A percentile compares a stretch with the other conserved stretches of the same genome.
phyloP scores from a whole-genome alignment of 2,797 vertebrate species.

The Streptopelia turtur region DNA sequence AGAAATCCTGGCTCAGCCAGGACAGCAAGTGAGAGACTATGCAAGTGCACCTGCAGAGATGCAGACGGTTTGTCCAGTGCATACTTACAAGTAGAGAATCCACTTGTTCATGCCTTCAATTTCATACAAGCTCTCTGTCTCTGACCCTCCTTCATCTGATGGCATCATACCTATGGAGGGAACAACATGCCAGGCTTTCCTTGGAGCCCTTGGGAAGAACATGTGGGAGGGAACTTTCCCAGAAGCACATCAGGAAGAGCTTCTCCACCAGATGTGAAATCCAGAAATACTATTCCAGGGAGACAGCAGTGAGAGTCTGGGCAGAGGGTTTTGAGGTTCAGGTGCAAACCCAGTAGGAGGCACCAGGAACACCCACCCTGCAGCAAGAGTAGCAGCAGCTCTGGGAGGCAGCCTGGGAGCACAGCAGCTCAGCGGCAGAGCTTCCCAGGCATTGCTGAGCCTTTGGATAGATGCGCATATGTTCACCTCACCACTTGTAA shows the following conservation, averaged over 20 bases:
- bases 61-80: not conserved
- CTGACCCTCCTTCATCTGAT: slow-evolving; percentile 87
- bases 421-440: not conserved
- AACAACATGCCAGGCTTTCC: not conserved
- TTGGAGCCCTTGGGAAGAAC: not conserved
- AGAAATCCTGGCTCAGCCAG: not conserved
- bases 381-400: not conserved
- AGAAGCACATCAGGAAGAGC: not conserved
- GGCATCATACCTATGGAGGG: slow-evolving; percentile 85
- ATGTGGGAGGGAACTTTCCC: not conserved
- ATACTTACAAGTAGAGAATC: slow-evolving; percentile 92
- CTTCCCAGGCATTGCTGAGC: not conserved
- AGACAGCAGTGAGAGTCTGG: not conserved
- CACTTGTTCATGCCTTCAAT: slow-evolving; percentile 89
- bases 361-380: not conserved
- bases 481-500: not conserved
- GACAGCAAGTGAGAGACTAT: not conserved
- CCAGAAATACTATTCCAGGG: not conserved
- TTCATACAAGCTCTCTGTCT: slow-evolving; percentile 90
- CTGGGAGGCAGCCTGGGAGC: not conserved
- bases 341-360: not conserved
- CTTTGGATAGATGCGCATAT: not conserved
- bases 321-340: not conserved
- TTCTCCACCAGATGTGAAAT: not conserved
- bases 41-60: not conserved